Evolutionary conservation across 1,140 invertebrate species (phyloP).

Genomic region (Drosophila persimilis): DNA sequence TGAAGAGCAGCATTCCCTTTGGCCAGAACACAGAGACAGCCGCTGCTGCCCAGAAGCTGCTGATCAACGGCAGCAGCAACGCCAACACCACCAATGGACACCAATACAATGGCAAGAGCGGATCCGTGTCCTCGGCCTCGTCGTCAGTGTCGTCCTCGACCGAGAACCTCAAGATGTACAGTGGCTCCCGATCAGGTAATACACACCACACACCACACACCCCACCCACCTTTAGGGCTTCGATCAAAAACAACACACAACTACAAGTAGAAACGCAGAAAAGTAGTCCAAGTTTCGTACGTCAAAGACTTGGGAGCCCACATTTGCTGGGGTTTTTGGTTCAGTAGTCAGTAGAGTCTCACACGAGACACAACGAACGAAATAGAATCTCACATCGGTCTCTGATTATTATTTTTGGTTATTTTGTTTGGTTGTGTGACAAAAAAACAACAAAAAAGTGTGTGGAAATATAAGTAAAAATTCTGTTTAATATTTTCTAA

Average conservation of each 20-base stretch:
- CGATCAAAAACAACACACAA: conserved; percentile 11
- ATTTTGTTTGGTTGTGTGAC: no score
- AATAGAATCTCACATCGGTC: no score
- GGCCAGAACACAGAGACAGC: conserved; percentile 67
- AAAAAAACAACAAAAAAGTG: no score
- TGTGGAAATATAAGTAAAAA: conserved; percentile 3
- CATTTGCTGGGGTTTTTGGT: no score
- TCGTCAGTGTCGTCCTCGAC: conserved; percentile 81
- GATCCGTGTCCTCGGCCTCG: conserved; percentile 76
- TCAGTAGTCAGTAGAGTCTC: no score
- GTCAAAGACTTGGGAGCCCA: no score
- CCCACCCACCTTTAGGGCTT: no score
- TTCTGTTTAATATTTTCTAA: conserved; percentile 26
- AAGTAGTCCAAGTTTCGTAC: conserved; percentile 31
- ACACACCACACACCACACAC: no score
- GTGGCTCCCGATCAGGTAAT: conserved; percentile 69
- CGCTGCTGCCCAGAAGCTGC: conserved; percentile 58
- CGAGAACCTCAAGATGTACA: conserved; percentile 81
- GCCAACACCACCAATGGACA: conserved; percentile 47
- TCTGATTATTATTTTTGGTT: no score
- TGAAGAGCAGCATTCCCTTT: conserved; percentile 83
- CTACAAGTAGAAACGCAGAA: neutral
- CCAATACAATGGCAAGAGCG: conserved; percentile 78
- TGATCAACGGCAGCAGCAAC: conserved; percentile 39
- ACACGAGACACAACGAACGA: no score